Percentiles rank a stretch among this genome's conserved stretches.
Evolutionary conservation across 2,797 vertebrate genomes (phyloP).

Genomic region (Steatocranus sp.): DNA sequence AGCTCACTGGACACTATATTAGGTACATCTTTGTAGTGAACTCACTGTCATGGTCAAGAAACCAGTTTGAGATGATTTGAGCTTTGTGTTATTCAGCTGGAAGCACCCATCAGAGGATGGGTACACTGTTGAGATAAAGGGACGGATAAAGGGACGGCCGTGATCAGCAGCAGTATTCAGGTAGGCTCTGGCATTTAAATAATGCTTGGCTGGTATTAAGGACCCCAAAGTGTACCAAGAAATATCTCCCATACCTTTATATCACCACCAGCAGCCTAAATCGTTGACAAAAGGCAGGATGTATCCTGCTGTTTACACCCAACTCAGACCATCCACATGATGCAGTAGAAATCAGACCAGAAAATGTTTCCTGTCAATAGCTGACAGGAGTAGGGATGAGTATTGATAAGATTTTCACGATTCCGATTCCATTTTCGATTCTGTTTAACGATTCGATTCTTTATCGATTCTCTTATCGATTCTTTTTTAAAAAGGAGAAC

Average conservation of each 20-base stretch:
- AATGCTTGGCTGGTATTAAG: not conserved
- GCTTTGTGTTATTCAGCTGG: no score
- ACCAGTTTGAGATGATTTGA: no score
- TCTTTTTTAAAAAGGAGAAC: no score
- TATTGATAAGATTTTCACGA: no score
- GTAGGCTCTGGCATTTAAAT: not conserved
- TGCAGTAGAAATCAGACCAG: not conserved
- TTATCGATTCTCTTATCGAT: no score
- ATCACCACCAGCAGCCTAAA: not conserved
- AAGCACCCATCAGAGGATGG: not conserved
- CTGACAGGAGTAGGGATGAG: not conserved
- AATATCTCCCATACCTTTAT: not conserved
- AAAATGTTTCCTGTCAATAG: not conserved
- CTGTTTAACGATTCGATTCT: no score
- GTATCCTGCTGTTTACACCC: not conserved
- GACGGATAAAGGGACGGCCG: rapidly evolving
- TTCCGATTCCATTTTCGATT: no score
- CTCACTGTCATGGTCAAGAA: not conserved
- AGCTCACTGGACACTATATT: not conserved
- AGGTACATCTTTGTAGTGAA: not conserved
- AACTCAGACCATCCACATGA: not conserved
- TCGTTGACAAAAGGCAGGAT: not conserved
- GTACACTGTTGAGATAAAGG: not conserved
- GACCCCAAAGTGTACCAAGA: not conserved
- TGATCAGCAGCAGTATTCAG: not conserved